These are phyloP conservation scores for Sarcophaga variegata DNA, from an alignment of 2,888 invertebrate genomes.

Conservation along the genomic window DNA sequence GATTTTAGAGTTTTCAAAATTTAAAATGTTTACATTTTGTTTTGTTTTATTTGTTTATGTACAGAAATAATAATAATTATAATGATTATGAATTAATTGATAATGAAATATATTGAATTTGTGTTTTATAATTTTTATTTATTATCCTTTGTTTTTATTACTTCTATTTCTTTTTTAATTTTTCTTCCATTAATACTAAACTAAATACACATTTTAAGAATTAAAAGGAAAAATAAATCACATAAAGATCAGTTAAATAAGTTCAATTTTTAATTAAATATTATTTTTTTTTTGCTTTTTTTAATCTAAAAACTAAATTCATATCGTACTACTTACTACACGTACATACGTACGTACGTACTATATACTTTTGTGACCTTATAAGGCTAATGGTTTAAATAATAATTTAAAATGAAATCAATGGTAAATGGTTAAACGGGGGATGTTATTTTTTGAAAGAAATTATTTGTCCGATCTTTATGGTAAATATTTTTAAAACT, in stretches of 20 bases:
- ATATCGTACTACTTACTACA: constrained; percentile 31
- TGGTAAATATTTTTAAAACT: constrained; percentile 44
- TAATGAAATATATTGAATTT: constrained; percentile 56
- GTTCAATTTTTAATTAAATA: constrained; percentile 23
- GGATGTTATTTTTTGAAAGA: not conserved
- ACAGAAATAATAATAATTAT: constrained; percentile 43
- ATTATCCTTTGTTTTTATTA: constrained; percentile 43
- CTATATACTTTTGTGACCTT: constrained; percentile 14
- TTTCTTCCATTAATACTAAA: constrained; percentile 63
- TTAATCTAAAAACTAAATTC: constrained; percentile 46
- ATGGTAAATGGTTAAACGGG: not conserved
- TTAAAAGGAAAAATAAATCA: constrained; percentile 52
- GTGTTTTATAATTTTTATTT: constrained; percentile 19
- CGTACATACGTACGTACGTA: too few relatives aligned
- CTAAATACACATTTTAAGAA: constrained; percentile 65
- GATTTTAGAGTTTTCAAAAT: constrained; percentile 15
- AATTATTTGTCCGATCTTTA: constrained; percentile 43
- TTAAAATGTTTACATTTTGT: constrained; percentile 49
- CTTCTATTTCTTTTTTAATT: constrained; percentile 43
- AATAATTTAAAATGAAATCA: constrained; percentile 25
- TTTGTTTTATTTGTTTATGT: constrained; percentile 59
- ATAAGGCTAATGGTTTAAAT: constrained; percentile 18
- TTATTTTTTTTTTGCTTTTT: not conserved
- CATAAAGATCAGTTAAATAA: constrained; percentile 46
- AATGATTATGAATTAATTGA: constrained; percentile 24